phyloP scores from a whole-genome alignment of 2,888 invertebrate species.

The Lycaena phlaeas region DNA sequence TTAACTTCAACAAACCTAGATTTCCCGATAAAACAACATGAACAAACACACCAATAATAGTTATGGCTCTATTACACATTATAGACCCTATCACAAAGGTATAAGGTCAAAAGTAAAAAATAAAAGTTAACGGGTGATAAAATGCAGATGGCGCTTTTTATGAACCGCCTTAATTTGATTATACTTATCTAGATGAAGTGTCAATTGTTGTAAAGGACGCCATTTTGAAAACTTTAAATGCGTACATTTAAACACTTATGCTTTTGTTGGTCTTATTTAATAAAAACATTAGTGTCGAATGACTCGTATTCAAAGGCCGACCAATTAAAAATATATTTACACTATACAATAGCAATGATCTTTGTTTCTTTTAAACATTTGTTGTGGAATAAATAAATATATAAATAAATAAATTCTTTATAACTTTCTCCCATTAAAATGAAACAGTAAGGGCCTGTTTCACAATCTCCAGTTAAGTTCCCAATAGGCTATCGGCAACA shows the following conservation, averaged over 20 bases:
- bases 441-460: too few relatives aligned
- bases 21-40: slow-evolving; percentile 28
- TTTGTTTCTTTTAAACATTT: too few relatives aligned
- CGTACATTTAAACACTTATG: background rate
- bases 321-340: too few relatives aligned
- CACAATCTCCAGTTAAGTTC: too few relatives aligned
- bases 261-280: too few relatives aligned
- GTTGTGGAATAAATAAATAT: too few relatives aligned
- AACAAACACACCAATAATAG: slow-evolving; percentile 14
- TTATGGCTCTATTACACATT: slow-evolving; percentile 4
- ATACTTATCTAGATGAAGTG: slow-evolving; percentile 61
- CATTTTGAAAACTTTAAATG: slow-evolving; percentile 36
- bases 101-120: slow-evolving; percentile 14
- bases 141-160: slow-evolving; percentile 19
- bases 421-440: too few relatives aligned
- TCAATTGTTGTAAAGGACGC: slow-evolving; percentile 54
- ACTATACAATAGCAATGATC: too few relatives aligned
- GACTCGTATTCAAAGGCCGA: too few relatives aligned
- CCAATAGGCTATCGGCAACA: too few relatives aligned
- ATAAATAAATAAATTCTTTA: too few relatives aligned
- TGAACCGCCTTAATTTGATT: slow-evolving; percentile 46
- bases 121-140: background rate
- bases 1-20: slow-evolving; percentile 32
- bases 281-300: too few relatives aligned
- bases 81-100: slow-evolving; percentile 2